These are phyloP conservation scores for Mesorhabditis belari DNA, from an alignment of 2,888 invertebrate species.

Conservation along the genomic window DNA sequence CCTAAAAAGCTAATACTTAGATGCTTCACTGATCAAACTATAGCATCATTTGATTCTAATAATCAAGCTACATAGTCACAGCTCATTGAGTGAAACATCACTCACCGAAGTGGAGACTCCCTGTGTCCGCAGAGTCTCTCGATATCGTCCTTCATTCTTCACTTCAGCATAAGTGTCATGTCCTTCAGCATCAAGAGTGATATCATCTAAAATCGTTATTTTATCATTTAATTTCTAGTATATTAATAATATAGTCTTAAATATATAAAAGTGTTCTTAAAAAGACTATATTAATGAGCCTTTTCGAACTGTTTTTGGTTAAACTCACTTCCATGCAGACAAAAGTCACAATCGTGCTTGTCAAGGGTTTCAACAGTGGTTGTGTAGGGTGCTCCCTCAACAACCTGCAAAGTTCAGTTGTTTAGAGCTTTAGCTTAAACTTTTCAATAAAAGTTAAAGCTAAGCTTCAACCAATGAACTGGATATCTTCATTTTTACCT, in stretches of 20 bases:
- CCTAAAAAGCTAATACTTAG: too few relatives aligned
- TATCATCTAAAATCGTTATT: conserved; percentile 75
- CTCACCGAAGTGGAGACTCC: conserved; percentile 88
- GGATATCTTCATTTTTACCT: conserved; percentile 59
- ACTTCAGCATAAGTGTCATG: conserved; percentile 85
- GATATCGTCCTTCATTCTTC: conserved; percentile 79
- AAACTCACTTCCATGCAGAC: conserved; percentile 62
- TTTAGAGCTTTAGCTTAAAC: not conserved
- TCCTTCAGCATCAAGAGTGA: conserved; percentile 92
- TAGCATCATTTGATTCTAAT: too few relatives aligned
- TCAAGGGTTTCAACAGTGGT: conserved; percentile 92
- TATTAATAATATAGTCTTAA: too few relatives aligned
- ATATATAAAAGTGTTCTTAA: too few relatives aligned
- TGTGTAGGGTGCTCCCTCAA: conserved; percentile 93
- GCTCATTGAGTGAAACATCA: too few relatives aligned
- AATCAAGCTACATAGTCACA: too few relatives aligned
- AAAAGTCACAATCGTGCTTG: conserved; percentile 91
- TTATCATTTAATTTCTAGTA: not conserved
- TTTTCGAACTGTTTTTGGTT: too few relatives aligned
- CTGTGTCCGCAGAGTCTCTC: conserved; percentile 84
- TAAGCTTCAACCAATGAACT: too few relatives aligned
- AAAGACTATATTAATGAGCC: too few relatives aligned
- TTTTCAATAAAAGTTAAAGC: not conserved
- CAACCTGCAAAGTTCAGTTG: conserved; percentile 60
- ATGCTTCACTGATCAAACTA: too few relatives aligned